Base-by-base conservation (phyloP, 2,888 invertebrate genomes). In the Griposia aprilina region DNA sequence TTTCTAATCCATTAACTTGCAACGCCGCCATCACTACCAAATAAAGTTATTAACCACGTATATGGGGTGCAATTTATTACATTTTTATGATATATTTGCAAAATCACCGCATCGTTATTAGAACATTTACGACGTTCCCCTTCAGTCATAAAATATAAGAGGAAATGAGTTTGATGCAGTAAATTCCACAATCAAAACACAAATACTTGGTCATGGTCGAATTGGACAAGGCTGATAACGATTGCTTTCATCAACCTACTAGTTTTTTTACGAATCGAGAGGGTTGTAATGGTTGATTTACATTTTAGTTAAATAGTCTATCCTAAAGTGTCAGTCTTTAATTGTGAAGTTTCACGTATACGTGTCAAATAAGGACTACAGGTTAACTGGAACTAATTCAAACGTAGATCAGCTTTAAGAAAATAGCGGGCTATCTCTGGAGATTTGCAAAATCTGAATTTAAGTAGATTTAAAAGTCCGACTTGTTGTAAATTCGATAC, bases 41-140 rank as follows among this genome's bases (percentile, higher is more conserved):
- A 63, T 66, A 78, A 76, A 78, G 62, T 73, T 78, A 76, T 76
- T 74, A 83, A 77, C 26, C 65, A 63, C 48, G 13, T 69, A 57
- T 50, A 72, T 26, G 30, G 30, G 63, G 67, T 76, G 67, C 52
- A 74, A 83, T 80, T 83, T 83, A 81, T 78, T 13, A 79, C 71
- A 55, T 71, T 85, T 86, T 83, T 83, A 87, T 77, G 78, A 74
- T 69, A 72, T 78, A 86, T 88, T 81, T 79, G 71, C 83, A 59
- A 80, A 85, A 86, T 81, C 77, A 78, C 74, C 78, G 65, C 68
- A 70, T 75, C 79, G 81, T 81, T 82, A 87, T 74, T 79, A 78
- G 57, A 73, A 70, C 62, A 72, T 86, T 83, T 83, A 85, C 81
- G 83, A 70, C 36, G 60, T 41, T 80, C 68, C 62, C 73, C 50